These are phyloP conservation scores for Hipparchia semele DNA, from an alignment of 2,888 invertebrate species.

Conservation along the genomic window DNA sequence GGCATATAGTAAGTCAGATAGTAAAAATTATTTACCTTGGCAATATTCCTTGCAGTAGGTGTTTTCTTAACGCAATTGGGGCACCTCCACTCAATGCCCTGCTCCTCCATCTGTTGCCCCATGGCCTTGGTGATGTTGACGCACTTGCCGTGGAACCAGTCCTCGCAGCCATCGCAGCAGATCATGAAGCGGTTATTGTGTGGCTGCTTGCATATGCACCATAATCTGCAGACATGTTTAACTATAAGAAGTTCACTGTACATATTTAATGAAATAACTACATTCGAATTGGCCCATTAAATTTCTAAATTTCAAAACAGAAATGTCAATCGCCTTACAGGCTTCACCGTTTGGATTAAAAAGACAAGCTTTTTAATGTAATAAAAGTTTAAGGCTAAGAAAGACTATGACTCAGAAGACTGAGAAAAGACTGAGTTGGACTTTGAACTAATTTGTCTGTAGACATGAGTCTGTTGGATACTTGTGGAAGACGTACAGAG, in stretches of 20 bases:
- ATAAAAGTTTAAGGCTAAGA: too few relatives aligned
- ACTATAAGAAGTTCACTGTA: too few relatives aligned
- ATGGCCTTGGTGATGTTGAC: slow-evolving; percentile 95
- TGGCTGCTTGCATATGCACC: slow-evolving; percentile 98
- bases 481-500: slow-evolving; percentile 80
- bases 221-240: slow-evolving; percentile 82
- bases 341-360: too few relatives aligned
- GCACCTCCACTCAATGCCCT: slow-evolving; percentile 95
- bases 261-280: too few relatives aligned
- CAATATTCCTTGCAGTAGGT: slow-evolving; percentile 50
- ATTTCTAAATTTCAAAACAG: too few relatives aligned
- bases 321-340: too few relatives aligned
- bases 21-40: slow-evolving; percentile 49
- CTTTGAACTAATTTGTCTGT: too few relatives aligned
- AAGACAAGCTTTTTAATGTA: too few relatives aligned
- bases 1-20: too few relatives aligned
- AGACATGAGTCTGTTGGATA: not conserved
- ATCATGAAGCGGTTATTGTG: slow-evolving; percentile 99
- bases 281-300: too few relatives aligned
- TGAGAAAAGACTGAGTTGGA: too few relatives aligned
- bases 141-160: slow-evolving; percentile 99
- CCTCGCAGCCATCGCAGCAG: slow-evolving; percentile 97
- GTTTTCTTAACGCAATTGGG: slow-evolving; percentile 88
- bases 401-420: too few relatives aligned
- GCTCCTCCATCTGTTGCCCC: slow-evolving; percentile 96